Conservation (phyloP, 2,888 invertebrate genomes). For the Caenorhabditis sp. region DNA sequence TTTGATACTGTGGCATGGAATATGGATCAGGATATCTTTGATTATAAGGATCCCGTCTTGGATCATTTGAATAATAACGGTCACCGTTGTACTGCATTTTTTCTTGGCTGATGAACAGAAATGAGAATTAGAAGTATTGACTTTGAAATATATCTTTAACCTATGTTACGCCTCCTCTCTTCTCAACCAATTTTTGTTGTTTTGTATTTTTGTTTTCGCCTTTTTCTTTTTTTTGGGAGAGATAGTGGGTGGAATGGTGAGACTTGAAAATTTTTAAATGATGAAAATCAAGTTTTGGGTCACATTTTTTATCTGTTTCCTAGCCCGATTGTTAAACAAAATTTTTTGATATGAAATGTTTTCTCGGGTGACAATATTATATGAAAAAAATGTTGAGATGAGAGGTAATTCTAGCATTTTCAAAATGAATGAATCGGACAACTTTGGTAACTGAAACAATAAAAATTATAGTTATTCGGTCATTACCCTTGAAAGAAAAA, state of each 20-base stretch:
- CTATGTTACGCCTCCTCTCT: background rate
- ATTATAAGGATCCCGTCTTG: background rate
- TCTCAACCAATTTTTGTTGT: background rate
- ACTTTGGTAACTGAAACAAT: no score
- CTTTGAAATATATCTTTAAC: background rate
- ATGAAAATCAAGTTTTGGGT: background rate
- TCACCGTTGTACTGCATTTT: background rate
- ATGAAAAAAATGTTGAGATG: background rate
- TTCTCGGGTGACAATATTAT: background rate
- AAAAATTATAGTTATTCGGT: no score
- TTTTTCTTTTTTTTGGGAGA: background rate
- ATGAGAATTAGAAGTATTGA: background rate
- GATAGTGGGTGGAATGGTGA: background rate
- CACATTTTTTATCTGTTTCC: background rate
- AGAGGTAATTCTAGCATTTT: no score
- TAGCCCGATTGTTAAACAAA: background rate
- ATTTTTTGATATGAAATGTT: background rate
- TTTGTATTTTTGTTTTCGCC: background rate
- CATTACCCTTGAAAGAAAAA: no score
- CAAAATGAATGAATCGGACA: no score
- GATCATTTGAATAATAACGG: conserved; percentile 3
- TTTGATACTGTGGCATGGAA: background rate
- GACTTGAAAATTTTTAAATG: background rate
- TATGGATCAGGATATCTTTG: background rate
- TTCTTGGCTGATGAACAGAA: background rate